Conservation (phyloP, 2,797 vertebrate genomes). For the Pipistrellus nathusii region DNA sequence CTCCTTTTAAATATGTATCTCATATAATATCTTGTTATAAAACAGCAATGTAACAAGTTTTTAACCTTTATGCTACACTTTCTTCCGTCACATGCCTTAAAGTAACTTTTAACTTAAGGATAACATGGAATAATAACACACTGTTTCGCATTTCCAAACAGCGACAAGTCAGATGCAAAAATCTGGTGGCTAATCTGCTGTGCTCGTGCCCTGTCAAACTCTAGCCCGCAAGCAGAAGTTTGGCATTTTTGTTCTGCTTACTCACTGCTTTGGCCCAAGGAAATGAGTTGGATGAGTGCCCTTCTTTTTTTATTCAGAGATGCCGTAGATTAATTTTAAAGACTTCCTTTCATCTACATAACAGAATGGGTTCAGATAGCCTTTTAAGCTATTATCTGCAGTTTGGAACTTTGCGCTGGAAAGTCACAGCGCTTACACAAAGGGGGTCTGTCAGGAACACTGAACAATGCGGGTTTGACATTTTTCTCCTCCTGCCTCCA, state of each 20-base stretch:
- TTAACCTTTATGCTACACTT: not conserved
- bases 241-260: conserved; percentile 77
- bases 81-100: not conserved
- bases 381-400: conserved; percentile 83
- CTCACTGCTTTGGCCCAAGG: conserved; percentile 79
- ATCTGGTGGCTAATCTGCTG: conserved; percentile 37
- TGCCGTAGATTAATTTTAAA: conserved; percentile 84
- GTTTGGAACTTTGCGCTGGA: conserved; percentile 78
- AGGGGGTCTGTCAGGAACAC: conserved; percentile 79
- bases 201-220: conserved; percentile 43
- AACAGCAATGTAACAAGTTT: not conserved
- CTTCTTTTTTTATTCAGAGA: conserved; percentile 77
- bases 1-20: conserved; percentile 27
- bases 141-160: conserved; percentile 55
- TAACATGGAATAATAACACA: not conserved
- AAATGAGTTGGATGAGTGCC: conserved; percentile 76
- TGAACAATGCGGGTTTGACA: conserved; percentile 77
- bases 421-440: conserved; percentile 71
- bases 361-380: conserved; percentile 81
- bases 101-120: conserved; percentile 31
- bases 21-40: conserved; percentile 35
- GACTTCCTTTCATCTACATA: conserved; percentile 84
- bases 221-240: conserved; percentile 43
- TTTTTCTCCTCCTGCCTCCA: conserved; percentile 80
- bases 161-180: conserved; percentile 49